These are phyloP conservation scores for Hypsibius dujardini DNA, from an alignment of 1,140 invertebrate genomes.

Conservation along the genomic window DNA sequence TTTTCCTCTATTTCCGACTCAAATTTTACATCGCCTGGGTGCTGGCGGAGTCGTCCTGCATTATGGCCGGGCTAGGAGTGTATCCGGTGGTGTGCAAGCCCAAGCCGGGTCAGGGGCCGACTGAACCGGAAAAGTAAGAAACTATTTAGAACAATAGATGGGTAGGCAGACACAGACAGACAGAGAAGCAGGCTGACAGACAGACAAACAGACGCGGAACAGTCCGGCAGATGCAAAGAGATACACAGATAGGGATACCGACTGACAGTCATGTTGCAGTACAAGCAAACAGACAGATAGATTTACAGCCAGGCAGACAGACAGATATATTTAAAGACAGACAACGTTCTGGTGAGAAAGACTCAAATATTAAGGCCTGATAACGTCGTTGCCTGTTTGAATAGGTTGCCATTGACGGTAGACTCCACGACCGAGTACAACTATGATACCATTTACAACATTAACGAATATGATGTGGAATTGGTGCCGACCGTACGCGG, in stretches of 20 bases:
- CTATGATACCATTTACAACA: conserved; percentile 53
- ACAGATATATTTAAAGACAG: no score
- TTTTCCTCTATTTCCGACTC: conserved; percentile 69
- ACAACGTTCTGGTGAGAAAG: no score
- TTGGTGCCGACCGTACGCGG: conserved; percentile 53
- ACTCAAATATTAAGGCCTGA: no score
- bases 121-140: conserved; percentile 32
- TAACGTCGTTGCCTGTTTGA: no score
- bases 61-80: conserved; percentile 66
- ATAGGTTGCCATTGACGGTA: not conserved
- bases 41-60: conserved; percentile 75
- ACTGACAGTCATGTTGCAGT: no score
- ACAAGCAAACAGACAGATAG: no score
- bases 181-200: no score
- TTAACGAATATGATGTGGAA: conserved; percentile 59
- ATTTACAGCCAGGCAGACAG: no score
- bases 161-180: no score
- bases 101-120: conserved; percentile 60
- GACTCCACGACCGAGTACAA: conserved; percentile 40
- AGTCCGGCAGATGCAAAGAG: no score
- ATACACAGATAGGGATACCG: no score
- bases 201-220: no score
- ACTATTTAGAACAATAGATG: not conserved
- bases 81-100: conserved; percentile 56
- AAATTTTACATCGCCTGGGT: conserved; percentile 73